Evolutionary conservation across 2,888 invertebrate genomes (phyloP).

Genomic region (Volucella inanis): DNA sequence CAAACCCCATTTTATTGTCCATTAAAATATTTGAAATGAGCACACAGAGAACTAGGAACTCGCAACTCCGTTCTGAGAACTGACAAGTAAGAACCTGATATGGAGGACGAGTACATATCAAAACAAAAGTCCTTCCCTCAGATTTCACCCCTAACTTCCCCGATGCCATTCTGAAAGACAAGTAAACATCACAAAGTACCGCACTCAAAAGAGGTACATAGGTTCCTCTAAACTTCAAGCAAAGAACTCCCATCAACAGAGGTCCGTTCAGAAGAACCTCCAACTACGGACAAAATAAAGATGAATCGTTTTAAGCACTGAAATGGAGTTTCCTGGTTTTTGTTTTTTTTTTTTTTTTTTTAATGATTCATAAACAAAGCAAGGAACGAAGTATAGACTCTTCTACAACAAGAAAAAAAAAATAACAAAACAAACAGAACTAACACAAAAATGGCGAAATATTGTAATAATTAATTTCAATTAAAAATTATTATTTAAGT

Average conservation of each 20-base stretch:
- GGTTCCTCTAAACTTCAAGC: constrained; percentile 6
- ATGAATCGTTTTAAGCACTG: constrained; percentile 37
- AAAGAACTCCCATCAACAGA: constrained; percentile 6
- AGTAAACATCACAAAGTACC: constrained; percentile 14
- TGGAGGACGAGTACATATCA: not conserved
- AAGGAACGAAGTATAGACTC: too few species aligned
- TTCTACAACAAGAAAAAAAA: not conserved
- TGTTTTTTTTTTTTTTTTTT: too few species aligned
- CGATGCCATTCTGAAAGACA: not conserved
- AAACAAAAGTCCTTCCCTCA: not conserved
- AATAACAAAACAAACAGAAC: constrained; percentile 14
- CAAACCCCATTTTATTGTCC: constrained; percentile 61
- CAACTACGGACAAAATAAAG: constrained; percentile 29
- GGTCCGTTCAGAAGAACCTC: constrained; percentile 8
- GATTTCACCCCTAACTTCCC: not conserved
- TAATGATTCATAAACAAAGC: not conserved
- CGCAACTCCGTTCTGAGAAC: not conserved
- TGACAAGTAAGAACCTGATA: not conserved
- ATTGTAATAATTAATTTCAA: constrained; percentile 56
- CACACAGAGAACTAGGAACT: constrained; percentile 1
- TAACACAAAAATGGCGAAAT: constrained; percentile 31
- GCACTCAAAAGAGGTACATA: not conserved
- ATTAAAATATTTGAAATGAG: constrained; percentile 52
- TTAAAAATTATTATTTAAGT: constrained; percentile 61
- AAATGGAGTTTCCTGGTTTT: not conserved